Conservation (phyloP, 2,113 vertebrate species). For the Ceratotherium simum region DNA sequence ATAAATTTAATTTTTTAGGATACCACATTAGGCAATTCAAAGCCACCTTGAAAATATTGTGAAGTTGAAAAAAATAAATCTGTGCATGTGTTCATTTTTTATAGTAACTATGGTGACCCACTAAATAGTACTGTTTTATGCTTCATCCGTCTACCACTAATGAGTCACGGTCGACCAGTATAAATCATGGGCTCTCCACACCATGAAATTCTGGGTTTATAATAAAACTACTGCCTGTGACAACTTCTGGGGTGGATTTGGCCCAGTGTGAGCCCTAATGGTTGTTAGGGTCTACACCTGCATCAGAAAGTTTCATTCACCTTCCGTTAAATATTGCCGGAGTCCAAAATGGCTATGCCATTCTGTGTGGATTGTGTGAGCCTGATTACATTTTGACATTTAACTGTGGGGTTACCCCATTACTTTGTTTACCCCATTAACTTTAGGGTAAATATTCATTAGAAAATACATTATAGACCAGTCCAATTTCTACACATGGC, state of each 20-base stretch:
- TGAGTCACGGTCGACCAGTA: not conserved
- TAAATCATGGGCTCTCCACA: constrained; percentile 3
- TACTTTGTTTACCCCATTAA: not conserved
- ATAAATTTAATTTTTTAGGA: constrained; percentile 31
- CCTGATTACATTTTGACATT: not conserved
- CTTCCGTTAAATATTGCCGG: not conserved
- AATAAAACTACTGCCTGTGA: constrained; percentile 8
- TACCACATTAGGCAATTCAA: constrained; percentile 1
- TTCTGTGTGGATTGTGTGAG: not conserved
- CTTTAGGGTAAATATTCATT: not conserved
- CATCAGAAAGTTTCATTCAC: not conserved
- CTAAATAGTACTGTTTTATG: constrained; percentile 43
- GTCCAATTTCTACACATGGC: not conserved
- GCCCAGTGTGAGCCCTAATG: not conserved
- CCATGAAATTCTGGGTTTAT: not conserved
- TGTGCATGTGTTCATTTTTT: constrained; percentile 40
- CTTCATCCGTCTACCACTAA: not conserved
- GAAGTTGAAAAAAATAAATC: constrained; percentile 12
- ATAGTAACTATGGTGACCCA: constrained; percentile 28
- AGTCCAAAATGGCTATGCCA: not conserved
- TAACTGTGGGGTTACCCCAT: not conserved
- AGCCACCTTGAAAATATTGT: constrained; percentile 28
- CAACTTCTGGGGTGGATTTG: not conserved
- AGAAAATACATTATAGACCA: not conserved
- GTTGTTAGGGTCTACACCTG: not conserved